Percentiles rank a stretch among this genome's conserved stretches.
Conservation (phyloP, 2,797 vertebrate genomes). For the Liasis olivaceus region DNA sequence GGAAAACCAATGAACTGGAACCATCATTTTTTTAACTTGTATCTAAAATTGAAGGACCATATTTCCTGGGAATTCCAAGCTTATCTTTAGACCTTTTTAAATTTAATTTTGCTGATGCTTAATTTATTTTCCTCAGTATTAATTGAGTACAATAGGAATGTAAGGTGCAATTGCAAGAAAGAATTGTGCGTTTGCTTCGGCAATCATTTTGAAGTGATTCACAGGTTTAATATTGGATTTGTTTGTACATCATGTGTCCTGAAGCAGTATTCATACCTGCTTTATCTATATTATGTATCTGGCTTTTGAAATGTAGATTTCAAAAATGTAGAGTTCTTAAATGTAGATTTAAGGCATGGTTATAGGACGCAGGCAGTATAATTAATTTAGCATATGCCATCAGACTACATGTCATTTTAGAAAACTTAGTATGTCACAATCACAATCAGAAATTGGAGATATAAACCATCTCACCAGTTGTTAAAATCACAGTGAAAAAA, state of each 20-base stretch:
- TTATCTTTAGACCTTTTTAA: slow-evolving; percentile 37
- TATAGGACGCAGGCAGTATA: background rate
- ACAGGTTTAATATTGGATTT: background rate
- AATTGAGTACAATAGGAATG: slow-evolving; percentile 26
- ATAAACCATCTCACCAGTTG: background rate
- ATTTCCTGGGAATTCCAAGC: background rate
- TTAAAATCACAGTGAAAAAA: background rate
- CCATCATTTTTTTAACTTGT: background rate
- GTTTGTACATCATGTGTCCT: background rate
- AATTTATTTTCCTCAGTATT: background rate
- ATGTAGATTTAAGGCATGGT: background rate
- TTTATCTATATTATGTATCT: background rate
- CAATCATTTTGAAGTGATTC: background rate
- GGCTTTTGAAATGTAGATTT: background rate
- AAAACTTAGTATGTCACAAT: background rate
- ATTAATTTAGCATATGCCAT: background rate
- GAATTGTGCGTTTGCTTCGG: background rate
- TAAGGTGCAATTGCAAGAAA: background rate
- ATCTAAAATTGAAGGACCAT: slow-evolving; percentile 36
- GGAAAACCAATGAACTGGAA: slow-evolving; percentile 43
- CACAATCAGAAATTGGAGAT: background rate
- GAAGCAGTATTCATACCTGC: background rate
- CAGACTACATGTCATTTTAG: too few species aligned
- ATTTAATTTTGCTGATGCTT: background rate
- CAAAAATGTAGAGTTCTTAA: too few species aligned